A percentile compares a stretch with the other conserved stretches of the same genome.
Conservation (phyloP, 2,888 invertebrate genomes). For the Ganaspis brasiliensis region DNA sequence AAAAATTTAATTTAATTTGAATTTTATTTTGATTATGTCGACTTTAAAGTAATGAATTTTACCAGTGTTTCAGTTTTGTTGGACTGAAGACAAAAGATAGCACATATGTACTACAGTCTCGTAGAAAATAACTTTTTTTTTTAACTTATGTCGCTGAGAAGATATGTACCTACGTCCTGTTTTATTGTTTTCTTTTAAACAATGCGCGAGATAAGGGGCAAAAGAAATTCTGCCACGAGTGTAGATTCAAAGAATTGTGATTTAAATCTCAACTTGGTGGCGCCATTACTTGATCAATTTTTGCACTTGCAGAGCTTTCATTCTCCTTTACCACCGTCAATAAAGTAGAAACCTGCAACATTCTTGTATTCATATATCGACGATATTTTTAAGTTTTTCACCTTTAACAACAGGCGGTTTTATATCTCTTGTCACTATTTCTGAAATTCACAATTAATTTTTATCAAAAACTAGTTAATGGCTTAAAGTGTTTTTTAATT, state of each 20-base stretch:
- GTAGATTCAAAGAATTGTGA: neutral
- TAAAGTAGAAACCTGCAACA: slow-evolving; percentile 22
- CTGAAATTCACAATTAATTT: neutral
- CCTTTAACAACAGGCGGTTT: slow-evolving; percentile 14
- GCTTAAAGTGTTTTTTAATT: too few species aligned
- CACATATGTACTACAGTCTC: neutral
- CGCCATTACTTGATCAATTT: slow-evolving; percentile 21
- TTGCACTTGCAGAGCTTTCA: slow-evolving; percentile 19
- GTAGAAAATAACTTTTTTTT: slow-evolving; percentile 13
- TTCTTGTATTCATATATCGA: slow-evolving; percentile 9
- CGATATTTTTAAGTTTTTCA: neutral
- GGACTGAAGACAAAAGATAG: neutral
- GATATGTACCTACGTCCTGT: slow-evolving; percentile 1
- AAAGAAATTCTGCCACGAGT: neutral
- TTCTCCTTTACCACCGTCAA: neutral
- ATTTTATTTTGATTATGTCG: too few species aligned
- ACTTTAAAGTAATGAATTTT: neutral
- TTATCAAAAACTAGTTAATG: neutral
- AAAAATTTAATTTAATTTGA: too few species aligned
- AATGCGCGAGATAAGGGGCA: slow-evolving; percentile 4
- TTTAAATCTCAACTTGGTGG: slow-evolving; percentile 2
- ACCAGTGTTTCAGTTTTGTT: neutral
- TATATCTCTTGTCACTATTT: neutral
- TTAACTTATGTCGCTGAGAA: neutral
- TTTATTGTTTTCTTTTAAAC: slow-evolving; percentile 16